Evolutionary conservation across 2,888 invertebrate genomes (phyloP), one percentile per base, ranked within the genome.

Genomic region (Rhimphoctona megacephalus): DNA sequence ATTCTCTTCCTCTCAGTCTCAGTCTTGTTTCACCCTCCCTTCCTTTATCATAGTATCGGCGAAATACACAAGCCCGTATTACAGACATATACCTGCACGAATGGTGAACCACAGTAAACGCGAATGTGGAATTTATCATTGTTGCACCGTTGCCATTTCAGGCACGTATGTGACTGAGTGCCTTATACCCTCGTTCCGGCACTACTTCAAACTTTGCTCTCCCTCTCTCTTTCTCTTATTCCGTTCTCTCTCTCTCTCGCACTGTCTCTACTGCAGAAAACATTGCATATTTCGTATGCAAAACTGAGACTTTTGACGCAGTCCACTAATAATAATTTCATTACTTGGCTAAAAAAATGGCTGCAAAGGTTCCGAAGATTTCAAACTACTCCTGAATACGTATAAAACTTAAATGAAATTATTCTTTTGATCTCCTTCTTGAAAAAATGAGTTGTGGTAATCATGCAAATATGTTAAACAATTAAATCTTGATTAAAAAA

Each of bases 101-200:
- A 57, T 73, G 77, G 85, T 86, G 70, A 88, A 81, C 81, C 52
- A 76, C 88, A 66, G 70, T 82, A 88, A 72, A 79, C 69, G 49
- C 66, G 87, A 79, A 88, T 85, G 88, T 72, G 86, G 88, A 91
- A 92, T 92, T 92, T 92, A 92, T 92, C 90, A 91, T 91, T 88
- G 89, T 90, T 87, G 88, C 89, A 89, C 80, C 87, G 86, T 92
- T 91, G 89, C 90, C 87, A 92, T 92, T 92, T 90, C 90, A 86
- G 84, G 90, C 92, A 92, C 92, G 92, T 92, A 89, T 90, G 90
- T 89, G 89, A 89, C 90, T 88, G 90, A 92, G 90, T 90, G 88
- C 86, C 91, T 90, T 90, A 89, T 89, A 90, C 82, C 79, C 85
- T 82, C 74, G 79, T 82, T 43, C 72, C 52, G 73, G 81, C 85